Conservation (phyloP, 2,113 vertebrate species). For the Grus americana region DNA sequence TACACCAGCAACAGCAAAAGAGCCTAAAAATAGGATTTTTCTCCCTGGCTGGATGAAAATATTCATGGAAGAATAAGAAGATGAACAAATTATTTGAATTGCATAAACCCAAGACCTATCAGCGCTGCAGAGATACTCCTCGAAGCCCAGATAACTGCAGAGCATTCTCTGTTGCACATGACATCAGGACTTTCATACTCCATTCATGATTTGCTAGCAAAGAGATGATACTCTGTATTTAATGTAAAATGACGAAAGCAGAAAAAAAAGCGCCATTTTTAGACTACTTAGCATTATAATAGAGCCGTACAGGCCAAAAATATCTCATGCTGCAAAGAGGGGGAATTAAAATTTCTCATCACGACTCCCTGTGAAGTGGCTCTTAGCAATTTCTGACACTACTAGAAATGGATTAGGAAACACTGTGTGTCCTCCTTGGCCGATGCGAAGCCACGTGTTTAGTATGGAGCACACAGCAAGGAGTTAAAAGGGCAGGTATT, state of each 20-base stretch:
- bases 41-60: neutral
- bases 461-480: neutral
- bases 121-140: neutral
- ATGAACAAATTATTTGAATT: neutral
- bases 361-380: neutral
- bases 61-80: neutral
- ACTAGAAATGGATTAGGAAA: neutral
- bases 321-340: neutral
- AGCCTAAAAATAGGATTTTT: neutral
- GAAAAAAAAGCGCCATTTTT: neutral
- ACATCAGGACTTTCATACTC: neutral
- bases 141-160: neutral
- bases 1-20: neutral
- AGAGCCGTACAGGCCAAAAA: neutral
- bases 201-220: neutral
- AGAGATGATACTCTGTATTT: neutral
- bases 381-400: neutral
- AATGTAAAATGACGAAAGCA: neutral
- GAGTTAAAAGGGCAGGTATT: neutral
- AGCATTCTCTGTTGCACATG: neutral
- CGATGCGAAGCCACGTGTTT: fast-evolving
- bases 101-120: neutral
- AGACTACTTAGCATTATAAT: slow-evolving; percentile 2
- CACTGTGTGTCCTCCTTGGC: neutral
- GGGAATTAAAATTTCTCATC: neutral